Evolutionary conservation across 1,140 invertebrate species (phyloP), one percentile per base, ranked within the genome.

Genomic region (Dreissena rostriformis): DNA sequence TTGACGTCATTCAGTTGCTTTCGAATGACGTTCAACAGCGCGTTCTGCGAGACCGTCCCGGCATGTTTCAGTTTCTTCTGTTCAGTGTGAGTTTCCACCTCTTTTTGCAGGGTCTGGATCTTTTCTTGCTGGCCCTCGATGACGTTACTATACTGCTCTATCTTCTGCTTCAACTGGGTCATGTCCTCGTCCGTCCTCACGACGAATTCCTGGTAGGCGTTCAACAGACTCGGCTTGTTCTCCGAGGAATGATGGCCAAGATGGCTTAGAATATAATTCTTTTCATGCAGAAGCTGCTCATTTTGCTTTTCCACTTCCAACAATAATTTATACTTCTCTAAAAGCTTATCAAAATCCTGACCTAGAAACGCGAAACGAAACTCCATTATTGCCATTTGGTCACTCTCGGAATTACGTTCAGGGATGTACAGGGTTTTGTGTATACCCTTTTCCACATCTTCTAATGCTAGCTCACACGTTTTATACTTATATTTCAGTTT

Each of bases 71-170:
- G n/a, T 52, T 84, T 84, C 39, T 66, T 70, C 28, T 71, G 61
- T 15, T 26, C 61, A 14, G 26, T 24, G 17, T 71, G 39, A 14
- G 61, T 74, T 74, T 82, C 80, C 15, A 74, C 53, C 24, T 84
- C 82, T 52, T 84, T 84, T n/a, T 84, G 29, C 24, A 84, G 57
- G n/a, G 26, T 57, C 28, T 77, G 15, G 1, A 84, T 77, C 17
- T 49, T 77, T 51, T 84, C 82, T 63, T 84, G 73, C 49, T 84
- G 82, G 10, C 73, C 74, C 52, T 84, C 82, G n/a, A 84, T 77
- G 19, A 63, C 71, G 22, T 75, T 57, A n/a, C 14, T 76, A 24
- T 77, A 29, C 77, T 77, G 74, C 53, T 84, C 39, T 53, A 84
- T 52, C 29, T 84, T 10, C 4, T 75, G 26, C 39, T 84, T 76